These are phyloP conservation scores for Rhopalosiphum nymphaeae DNA, from an alignment of 2,888 invertebrate genomes.

Conservation along the genomic window DNA sequence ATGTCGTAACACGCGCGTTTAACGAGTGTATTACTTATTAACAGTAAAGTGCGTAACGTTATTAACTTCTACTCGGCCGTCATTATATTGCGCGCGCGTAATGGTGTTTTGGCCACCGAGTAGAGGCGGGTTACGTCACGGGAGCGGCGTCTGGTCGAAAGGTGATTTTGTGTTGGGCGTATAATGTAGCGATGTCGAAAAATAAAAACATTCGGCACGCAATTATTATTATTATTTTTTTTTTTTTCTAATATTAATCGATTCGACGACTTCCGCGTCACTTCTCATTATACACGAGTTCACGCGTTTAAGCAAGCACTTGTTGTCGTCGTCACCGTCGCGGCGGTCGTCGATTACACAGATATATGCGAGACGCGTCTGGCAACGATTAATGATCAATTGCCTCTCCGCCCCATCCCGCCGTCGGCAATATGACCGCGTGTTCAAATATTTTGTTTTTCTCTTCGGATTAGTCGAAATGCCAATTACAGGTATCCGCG, in stretches of 20 bases:
- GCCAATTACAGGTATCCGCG: background rate
- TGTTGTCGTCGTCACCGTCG: background rate
- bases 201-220: conserved; percentile 29
- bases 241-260: conserved; percentile 27
- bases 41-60: background rate
- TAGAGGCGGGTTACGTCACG: conserved; percentile 13
- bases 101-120: background rate
- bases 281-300: background rate
- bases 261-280: conserved; percentile 44
- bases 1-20: background rate
- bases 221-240: background rate
- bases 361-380: background rate
- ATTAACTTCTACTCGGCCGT: background rate
- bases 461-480: background rate
- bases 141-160: conserved; percentile 35
- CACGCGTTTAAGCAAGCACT: background rate
- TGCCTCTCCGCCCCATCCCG: background rate
- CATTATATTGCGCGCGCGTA: background rate
- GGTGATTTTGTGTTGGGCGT: background rate
- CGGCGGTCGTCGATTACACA: too few relatives aligned
- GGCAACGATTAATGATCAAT: conserved; percentile 12
- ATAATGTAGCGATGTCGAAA: background rate
- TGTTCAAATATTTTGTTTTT: background rate
- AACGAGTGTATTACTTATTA: background rate
- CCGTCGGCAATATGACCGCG: background rate